These are phyloP conservation scores for Lacerta agilis DNA, from an alignment of 2,797 vertebrate species.

Conservation along the genomic window DNA sequence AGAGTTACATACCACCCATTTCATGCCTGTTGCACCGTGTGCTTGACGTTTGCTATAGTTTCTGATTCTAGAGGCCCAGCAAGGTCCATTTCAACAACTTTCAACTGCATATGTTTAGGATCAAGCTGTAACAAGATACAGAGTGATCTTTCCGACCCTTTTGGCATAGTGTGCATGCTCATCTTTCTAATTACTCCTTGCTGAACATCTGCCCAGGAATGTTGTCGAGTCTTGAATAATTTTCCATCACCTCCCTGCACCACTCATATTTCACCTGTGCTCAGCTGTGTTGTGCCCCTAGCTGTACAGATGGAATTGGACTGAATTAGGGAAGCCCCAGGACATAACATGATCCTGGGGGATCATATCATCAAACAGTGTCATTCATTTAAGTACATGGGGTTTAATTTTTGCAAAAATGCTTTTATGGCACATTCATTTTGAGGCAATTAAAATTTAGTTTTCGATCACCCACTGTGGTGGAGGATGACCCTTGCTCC, in stretches of 20 bases:
- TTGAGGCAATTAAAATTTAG: background rate
- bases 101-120: background rate
- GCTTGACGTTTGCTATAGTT: too few relatives aligned
- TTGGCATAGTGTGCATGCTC: background rate
- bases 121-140: background rate
- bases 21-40: too few relatives aligned
- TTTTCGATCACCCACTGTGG: background rate
- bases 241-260: background rate
- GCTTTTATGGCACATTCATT: too few relatives aligned
- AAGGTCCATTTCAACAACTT: too few relatives aligned
- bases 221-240: background rate
- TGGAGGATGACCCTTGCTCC: too few relatives aligned
- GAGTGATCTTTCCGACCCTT: background rate
- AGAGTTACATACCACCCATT: too few relatives aligned
- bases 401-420: background rate
- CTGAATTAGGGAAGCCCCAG: background rate
- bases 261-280: background rate
- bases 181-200: background rate
- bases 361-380: background rate
- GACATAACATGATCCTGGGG: background rate
- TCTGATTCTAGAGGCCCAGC: too few relatives aligned
- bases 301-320: background rate
- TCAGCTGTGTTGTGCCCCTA: background rate
- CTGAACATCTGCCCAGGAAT: background rate
- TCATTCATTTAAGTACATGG: background rate